Conservation (phyloP, 1,140 invertebrate species). For the Lerema accius region DNA sequence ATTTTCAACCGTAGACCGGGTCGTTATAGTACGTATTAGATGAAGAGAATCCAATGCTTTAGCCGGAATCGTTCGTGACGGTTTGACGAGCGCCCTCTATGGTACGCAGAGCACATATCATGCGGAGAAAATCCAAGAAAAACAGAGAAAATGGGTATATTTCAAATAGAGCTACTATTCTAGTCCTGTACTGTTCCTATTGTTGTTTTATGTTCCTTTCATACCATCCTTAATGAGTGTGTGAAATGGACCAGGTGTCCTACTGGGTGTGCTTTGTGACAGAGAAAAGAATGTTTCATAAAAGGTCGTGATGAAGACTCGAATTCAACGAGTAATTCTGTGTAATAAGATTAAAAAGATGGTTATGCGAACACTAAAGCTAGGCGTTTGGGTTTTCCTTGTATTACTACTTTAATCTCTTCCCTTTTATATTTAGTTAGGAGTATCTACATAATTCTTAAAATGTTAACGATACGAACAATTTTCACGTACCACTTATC, state of each 20-base stretch:
- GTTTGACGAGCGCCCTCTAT: conserved; percentile 15
- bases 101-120: conserved; percentile 31
- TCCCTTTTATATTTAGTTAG: too few relatives aligned
- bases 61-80: neutral
- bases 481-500: too few relatives aligned
- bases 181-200: conserved; percentile 38
- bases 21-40: too few relatives aligned
- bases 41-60: too few relatives aligned
- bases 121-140: conserved; percentile 43
- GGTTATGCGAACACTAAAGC: too few relatives aligned
- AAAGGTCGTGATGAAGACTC: conserved; percentile 4
- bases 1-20: too few relatives aligned
- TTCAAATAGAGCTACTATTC: conserved; percentile 35
- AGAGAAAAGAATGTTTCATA: conserved; percentile 21
- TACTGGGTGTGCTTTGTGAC: conserved; percentile 30
- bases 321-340: conserved; percentile 8
- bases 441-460: too few relatives aligned
- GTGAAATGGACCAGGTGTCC: conserved; percentile 45
- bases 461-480: too few relatives aligned
- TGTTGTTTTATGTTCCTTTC: conserved; percentile 42
- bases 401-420: too few relatives aligned
- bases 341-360: conserved; percentile 11
- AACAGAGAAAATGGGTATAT: conserved; percentile 39
- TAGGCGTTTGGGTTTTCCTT: too few relatives aligned
- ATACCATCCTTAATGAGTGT: conserved; percentile 47